Percentiles rank a stretch among this genome's conserved stretches.
Evolutionary conservation across 2,888 invertebrate species (phyloP).

Genomic region (Teleiodes luculella): DNA sequence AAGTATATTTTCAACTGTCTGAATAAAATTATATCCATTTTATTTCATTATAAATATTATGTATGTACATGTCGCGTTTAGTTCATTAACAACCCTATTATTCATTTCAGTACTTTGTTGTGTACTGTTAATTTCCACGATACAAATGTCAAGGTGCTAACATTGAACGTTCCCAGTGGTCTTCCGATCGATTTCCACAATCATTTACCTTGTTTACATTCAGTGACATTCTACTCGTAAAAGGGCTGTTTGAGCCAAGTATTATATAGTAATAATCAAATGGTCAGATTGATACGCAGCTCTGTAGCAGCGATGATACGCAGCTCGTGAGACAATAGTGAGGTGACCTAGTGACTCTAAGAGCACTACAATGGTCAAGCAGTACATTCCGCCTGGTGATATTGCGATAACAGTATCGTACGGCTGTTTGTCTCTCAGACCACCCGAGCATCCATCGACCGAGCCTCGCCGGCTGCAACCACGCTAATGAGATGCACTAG

Average conservation of each 20-base stretch:
- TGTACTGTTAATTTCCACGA: background rate
- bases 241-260: background rate
- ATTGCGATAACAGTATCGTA: conserved; percentile 17
- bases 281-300: background rate
- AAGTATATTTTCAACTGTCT: too few relatives aligned
- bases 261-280: background rate
- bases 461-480: background rate
- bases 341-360: conserved; percentile 26
- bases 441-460: too few relatives aligned
- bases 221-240: background rate
- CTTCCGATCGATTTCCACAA: background rate
- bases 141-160: conserved; percentile 2
- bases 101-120: background rate
- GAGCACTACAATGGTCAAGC: conserved; percentile 12
- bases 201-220: background rate
- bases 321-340: background rate
- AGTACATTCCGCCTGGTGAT: conserved; percentile 18
- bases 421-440: conserved; percentile 3
- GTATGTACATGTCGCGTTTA: too few relatives aligned
- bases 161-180: background rate
- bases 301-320: background rate
- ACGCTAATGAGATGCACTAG: conserved; percentile 2
- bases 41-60: too few relatives aligned
- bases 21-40: too few relatives aligned
- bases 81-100: background rate